Conservation (phyloP, 2,797 vertebrate species). For the Xenentodon cancila region DNA sequence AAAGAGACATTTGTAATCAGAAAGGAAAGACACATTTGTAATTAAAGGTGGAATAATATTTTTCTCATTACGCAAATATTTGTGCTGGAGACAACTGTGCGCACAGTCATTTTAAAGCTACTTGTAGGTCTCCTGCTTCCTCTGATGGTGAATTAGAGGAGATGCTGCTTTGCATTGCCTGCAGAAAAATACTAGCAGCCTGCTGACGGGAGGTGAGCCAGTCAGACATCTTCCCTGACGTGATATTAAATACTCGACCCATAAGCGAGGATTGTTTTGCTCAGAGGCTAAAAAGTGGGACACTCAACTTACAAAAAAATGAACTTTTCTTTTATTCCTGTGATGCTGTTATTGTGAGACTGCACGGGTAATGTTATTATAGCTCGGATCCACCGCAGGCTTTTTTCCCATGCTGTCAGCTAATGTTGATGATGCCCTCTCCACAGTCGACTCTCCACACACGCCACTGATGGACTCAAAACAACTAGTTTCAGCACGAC, state of each 20-base stretch:
- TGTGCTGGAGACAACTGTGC: slow-evolving; percentile 53
- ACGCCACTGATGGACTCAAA: slow-evolving; percentile 78
- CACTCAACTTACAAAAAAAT: slow-evolving; percentile 54
- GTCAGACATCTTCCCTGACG: slow-evolving; percentile 46
- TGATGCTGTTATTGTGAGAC: slow-evolving; percentile 69
- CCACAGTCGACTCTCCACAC: slow-evolving; percentile 44
- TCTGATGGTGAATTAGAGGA: slow-evolving; percentile 17
- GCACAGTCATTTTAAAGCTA: slow-evolving; percentile 22
- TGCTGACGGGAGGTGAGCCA: slow-evolving; percentile 55
- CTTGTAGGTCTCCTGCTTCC: slow-evolving; percentile 16
- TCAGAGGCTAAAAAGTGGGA: slow-evolving; percentile 61
- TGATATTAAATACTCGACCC: slow-evolving; percentile 51
- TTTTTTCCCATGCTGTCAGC: slow-evolving; percentile 68
- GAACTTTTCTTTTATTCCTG: slow-evolving; percentile 62
- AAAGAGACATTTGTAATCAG: slow-evolving; percentile 75
- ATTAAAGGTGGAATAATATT: slow-evolving; percentile 79
- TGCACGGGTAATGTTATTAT: slow-evolving; percentile 70
- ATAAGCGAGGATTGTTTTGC: slow-evolving; percentile 51
- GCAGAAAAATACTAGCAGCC: slow-evolving; percentile 44
- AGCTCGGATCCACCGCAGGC: slow-evolving; percentile 69
- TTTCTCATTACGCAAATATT: slow-evolving; percentile 74
- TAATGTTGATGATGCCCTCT: slow-evolving; percentile 74
- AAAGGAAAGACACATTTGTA: slow-evolving; percentile 70
- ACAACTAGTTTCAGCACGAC: slow-evolving; percentile 78
- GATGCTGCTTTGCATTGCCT: slow-evolving; percentile 46